These are phyloP conservation scores for Ectropis crepuscularia DNA, from an alignment of 2,888 invertebrate species.

Conservation along the genomic window DNA sequence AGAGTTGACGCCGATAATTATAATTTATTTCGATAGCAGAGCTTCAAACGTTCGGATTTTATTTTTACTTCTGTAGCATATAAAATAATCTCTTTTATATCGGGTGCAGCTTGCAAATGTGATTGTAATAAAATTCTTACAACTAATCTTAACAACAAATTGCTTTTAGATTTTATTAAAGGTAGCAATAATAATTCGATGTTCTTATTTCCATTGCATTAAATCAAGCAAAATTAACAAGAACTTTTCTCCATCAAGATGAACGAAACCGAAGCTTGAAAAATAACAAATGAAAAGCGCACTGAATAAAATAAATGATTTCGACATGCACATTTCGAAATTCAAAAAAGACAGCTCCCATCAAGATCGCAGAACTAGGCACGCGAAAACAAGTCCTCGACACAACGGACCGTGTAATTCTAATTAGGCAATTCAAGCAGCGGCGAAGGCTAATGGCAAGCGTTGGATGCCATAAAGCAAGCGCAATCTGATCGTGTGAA, in stretches of 20 bases:
- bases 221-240: too few relatives aligned
- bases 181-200: neutral
- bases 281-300: neutral
- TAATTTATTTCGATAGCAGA: slow-evolving; percentile 50
- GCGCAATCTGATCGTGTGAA: slow-evolving; percentile 82
- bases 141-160: slow-evolving; percentile 19
- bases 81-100: slow-evolving; percentile 21
- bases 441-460: slow-evolving; percentile 73
- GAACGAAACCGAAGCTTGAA: neutral
- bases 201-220: too few relatives aligned
- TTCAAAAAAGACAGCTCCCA: slow-evolving; percentile 41
- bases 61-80: slow-evolving; percentile 33
- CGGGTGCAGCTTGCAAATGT: slow-evolving; percentile 21
- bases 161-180: slow-evolving; percentile 23
- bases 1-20: slow-evolving; percentile 54
- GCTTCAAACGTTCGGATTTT: slow-evolving; percentile 37
- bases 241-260: too few relatives aligned
- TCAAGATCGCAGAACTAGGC: slow-evolving; percentile 59
- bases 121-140: slow-evolving; percentile 30
- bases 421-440: slow-evolving; percentile 81
- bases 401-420: slow-evolving; percentile 67
- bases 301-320: slow-evolving; percentile 16
- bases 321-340: slow-evolving; percentile 38
- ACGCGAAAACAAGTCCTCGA: slow-evolving; percentile 61
- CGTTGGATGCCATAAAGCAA: slow-evolving; percentile 73